Conservation (phyloP, 2,797 vertebrate genomes). For the Trachops cirrhosus region DNA sequence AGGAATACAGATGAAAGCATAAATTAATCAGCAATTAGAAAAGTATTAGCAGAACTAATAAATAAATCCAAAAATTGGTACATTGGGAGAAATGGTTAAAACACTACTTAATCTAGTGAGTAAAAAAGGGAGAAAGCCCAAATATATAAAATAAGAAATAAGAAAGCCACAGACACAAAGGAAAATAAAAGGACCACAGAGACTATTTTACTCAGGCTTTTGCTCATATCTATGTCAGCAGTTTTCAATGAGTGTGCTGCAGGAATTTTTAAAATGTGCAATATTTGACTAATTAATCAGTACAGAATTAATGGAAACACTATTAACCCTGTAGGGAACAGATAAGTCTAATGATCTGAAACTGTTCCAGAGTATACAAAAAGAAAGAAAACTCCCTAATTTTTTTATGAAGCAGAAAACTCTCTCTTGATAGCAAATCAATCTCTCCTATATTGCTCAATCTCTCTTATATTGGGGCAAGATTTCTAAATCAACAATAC, state of each 20-base stretch:
- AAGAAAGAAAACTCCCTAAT: background rate
- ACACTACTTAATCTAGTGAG: background rate
- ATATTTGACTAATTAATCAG: background rate
- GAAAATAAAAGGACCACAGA: background rate
- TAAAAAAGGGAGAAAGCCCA: background rate
- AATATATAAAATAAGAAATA: background rate
- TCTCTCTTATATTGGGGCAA: background rate
- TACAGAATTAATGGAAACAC: background rate
- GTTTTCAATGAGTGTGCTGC: background rate
- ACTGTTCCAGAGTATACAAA: background rate
- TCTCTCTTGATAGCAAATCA: background rate
- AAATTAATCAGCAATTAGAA: background rate
- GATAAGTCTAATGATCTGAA: background rate
- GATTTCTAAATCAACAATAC: slow-evolving; percentile 1
- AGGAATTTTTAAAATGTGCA: background rate
- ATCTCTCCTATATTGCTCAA: background rate
- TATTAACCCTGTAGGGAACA: background rate
- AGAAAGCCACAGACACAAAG: background rate
- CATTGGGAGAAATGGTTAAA: background rate
- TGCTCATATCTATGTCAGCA: background rate
- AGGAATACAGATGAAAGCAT: background rate
- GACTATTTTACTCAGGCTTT: background rate
- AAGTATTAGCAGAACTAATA: background rate
- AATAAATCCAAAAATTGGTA: background rate
- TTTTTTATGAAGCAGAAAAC: background rate